Conservation (phyloP, 2,113 vertebrate species). For the Rhinolophus sinicus region DNA sequence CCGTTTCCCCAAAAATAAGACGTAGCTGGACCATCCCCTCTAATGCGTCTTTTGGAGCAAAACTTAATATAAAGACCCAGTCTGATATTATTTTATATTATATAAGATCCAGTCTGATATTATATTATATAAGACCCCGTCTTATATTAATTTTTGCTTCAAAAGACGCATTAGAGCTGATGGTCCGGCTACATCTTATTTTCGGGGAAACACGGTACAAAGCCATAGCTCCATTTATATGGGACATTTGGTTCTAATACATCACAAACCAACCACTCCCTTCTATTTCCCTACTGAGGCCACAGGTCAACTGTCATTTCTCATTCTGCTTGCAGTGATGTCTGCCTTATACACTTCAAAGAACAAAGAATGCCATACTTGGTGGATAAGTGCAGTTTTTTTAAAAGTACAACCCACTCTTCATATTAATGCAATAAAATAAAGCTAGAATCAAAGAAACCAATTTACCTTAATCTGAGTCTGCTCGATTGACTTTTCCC, state of each 20-base stretch:
- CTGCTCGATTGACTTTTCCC: slow-evolving; percentile 97
- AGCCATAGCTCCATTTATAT: neutral
- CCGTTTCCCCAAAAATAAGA: too few species aligned
- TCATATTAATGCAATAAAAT: slow-evolving; percentile 41
- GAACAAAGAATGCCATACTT: neutral
- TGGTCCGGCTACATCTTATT: too few species aligned
- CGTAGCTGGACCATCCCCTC: too few species aligned
- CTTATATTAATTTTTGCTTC: too few species aligned
- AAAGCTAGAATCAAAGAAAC: slow-evolving; percentile 2
- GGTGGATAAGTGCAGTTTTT: neutral
- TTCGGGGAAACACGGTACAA: neutral
- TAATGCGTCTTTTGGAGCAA: too few species aligned
- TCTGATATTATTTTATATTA: too few species aligned
- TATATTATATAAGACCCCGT: too few species aligned
- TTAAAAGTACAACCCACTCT: slow-evolving; percentile 23
- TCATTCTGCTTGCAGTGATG: neutral
- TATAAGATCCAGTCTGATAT: too few species aligned
- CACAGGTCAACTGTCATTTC: neutral
- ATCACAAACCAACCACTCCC: neutral
- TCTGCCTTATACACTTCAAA: neutral
- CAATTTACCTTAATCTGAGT: slow-evolving; percentile 93
- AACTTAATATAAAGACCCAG: too few species aligned
- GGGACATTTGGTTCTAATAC: neutral
- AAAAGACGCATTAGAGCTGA: too few species aligned
- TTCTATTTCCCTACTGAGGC: neutral